phyloP scores from a whole-genome alignment of 2,113 vertebrate genomes.

The Anarhynchus alexandrinus region DNA sequence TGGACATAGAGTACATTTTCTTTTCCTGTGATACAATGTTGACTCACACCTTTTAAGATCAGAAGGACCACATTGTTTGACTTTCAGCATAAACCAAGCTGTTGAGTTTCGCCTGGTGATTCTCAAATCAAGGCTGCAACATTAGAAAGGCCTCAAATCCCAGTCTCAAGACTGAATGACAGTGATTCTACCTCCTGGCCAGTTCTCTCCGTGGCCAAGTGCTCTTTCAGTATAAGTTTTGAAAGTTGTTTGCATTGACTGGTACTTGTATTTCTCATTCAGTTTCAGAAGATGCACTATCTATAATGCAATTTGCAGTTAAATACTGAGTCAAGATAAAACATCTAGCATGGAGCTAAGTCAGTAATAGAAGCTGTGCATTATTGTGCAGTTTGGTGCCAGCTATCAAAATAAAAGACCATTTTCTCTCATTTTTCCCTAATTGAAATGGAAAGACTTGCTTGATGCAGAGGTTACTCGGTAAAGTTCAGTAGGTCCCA shows the following conservation, averaged over 20 bases:
- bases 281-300: background rate
- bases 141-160: background rate
- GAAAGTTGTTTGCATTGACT: background rate
- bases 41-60: conserved; percentile 29
- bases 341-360: background rate
- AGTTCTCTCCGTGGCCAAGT: background rate
- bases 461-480: background rate
- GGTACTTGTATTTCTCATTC: background rate
- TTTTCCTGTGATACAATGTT: conserved; percentile 3
- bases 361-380: background rate
- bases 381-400: background rate
- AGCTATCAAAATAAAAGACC: background rate
- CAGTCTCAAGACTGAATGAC: background rate
- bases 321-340: background rate
- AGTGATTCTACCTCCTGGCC: background rate
- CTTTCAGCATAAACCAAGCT: conserved; percentile 27
- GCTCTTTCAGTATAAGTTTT: background rate
- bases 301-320: background rate
- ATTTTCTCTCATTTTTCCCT: background rate
- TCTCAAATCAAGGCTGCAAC: background rate
- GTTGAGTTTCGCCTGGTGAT: background rate
- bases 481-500: background rate
- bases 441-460: background rate
- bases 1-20: background rate
- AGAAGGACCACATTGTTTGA: conserved; percentile 27